Conservation (phyloP, 2,113 vertebrate species). For the Haemorhous mexicanus region DNA sequence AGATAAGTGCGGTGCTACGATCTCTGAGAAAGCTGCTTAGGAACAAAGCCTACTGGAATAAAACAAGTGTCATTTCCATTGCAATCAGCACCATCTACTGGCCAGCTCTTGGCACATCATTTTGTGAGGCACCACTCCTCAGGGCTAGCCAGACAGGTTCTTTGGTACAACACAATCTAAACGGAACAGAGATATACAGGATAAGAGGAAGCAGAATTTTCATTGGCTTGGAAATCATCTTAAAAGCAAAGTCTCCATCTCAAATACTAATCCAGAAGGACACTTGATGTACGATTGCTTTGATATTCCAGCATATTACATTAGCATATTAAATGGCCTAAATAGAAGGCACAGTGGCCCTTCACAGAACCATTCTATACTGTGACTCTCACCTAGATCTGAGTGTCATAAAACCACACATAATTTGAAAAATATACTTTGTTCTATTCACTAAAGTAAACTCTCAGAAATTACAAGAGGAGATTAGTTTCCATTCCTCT, state of each 20-base stretch:
- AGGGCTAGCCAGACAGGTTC: background rate
- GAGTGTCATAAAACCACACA: background rate
- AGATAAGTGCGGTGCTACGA: background rate
- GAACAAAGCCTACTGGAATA: background rate
- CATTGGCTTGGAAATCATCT: background rate
- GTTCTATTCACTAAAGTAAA: background rate
- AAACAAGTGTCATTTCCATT: background rate
- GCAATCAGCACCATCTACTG: background rate
- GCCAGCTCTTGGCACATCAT: background rate
- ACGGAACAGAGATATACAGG: background rate
- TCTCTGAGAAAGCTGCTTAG: background rate
- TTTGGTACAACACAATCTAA: no score
- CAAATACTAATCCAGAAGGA: background rate
- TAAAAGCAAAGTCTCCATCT: background rate
- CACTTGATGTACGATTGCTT: background rate
- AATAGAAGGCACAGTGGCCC: background rate
- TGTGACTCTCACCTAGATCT: background rate
- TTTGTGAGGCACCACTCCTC: background rate
- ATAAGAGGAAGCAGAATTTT: background rate
- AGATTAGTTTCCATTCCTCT: background rate
- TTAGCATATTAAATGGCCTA: background rate
- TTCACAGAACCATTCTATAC: background rate
- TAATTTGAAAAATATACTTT: background rate
- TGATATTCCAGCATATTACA: background rate
- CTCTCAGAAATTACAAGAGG: background rate